Base-by-base conservation (phyloP, 2,113 vertebrate genomes). In the Anarhynchus alexandrinus region DNA sequence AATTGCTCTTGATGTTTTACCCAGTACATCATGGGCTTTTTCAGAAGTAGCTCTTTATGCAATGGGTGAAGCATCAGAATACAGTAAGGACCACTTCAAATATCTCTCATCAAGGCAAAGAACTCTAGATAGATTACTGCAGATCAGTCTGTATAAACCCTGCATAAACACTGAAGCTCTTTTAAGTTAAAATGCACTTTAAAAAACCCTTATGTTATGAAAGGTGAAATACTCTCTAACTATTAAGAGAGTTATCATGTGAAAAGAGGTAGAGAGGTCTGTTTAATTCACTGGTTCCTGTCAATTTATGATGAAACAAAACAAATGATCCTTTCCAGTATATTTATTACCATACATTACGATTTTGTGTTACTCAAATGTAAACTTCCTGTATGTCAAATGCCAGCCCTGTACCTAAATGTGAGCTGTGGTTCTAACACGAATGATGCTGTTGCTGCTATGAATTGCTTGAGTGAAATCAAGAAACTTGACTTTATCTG, bases 1-100 rank as follows among this genome's bases (percentile, higher is more conserved):
- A 97, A 97, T 97, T 97, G 96, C 97, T 96, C 96, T 97, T 97
- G 96, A 96, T 97, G 92, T 97, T 94, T 95, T 76, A 95, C 82
- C 88, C 88, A 58, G 96, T 71, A 95, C 93, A 97, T 86, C 86
- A 25, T 4, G 92, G 86, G 94, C 87, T 96, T 88, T 93, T 96
- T 95, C 87, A 95, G 90, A 95, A 95, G 87, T 5, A 88, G 86
- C 86, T 96, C 85, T 95, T 96, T 95, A 96, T 95, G 94, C 94
- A 65, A 4, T 16, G 88, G 90, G 74, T 87, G 93, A 96, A 96
- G 80, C 95, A 91, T 49, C 85, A 87, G 93, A 92, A 77, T 94
- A 86, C 90, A 94, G 96, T 65, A 80, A 97, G 94, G 91, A 96
- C 87, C 91, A 87, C 95, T 96, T 96, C 96, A 97, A 96, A 96